A percentile compares a stretch with the other conserved stretches of the same genome.
Conservation (phyloP, 1,140 invertebrate species). For the Listronotus bonariensis region DNA sequence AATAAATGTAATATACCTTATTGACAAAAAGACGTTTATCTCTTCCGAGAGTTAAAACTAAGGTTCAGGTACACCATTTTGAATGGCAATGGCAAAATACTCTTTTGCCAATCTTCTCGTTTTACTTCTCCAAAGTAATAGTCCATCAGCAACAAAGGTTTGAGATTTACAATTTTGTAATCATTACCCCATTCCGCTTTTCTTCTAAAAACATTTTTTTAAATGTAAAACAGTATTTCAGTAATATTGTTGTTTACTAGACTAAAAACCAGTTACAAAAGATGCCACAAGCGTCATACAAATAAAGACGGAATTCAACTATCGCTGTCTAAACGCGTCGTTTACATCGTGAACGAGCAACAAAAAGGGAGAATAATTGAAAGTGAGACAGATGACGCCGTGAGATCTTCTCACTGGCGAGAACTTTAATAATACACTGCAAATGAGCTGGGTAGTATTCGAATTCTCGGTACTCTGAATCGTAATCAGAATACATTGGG, state of each 20-base stretch:
- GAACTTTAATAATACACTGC: too few relatives aligned
- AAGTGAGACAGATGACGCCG: too few relatives aligned
- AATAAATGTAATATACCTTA: constrained; percentile 52
- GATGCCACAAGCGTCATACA: too few relatives aligned
- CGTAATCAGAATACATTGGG: too few relatives aligned
- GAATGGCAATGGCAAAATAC: constrained; percentile 67
- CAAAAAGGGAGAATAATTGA: too few relatives aligned
- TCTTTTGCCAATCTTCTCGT: constrained; percentile 55
- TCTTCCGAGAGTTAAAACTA: constrained; percentile 68
- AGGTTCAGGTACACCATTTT: constrained; percentile 66
- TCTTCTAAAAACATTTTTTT: constrained; percentile 59
- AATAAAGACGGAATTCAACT: too few relatives aligned
- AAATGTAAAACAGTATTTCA: constrained; percentile 12
- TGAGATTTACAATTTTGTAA: constrained; percentile 73
- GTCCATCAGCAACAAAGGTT: constrained; percentile 67
- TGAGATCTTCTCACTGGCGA: too few relatives aligned
- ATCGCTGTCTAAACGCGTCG: too few relatives aligned
- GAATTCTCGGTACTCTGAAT: too few relatives aligned
- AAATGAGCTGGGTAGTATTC: too few relatives aligned
- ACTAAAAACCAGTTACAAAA: too few relatives aligned
- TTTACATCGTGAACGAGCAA: too few relatives aligned
- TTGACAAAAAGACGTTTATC: constrained; percentile 60
- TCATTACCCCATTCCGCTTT: constrained; percentile 70
- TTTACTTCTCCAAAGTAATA: constrained; percentile 70
- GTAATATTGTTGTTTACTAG: background rate